Base-by-base conservation (phyloP, 2,888 invertebrate species). In the Stenodera caucasica region DNA sequence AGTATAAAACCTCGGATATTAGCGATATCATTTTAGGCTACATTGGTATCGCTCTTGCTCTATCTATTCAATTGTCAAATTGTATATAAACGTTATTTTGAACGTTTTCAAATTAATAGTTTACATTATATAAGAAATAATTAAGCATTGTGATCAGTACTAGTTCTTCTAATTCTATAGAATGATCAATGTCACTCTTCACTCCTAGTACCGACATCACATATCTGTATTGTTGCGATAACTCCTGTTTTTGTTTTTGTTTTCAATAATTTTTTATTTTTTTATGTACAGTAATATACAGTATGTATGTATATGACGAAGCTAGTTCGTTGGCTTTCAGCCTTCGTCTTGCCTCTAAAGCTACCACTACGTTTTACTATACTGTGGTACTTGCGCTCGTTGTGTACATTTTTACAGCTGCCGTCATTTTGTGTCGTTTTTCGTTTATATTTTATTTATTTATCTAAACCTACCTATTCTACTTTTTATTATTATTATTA, bases 21-120 rank as follows among this genome's bases (percentile, higher is more conserved):
- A 75, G 76, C 77, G 75, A 77, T 79, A 80, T 80, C 78, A 79
- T 77, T 23, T 75, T 78, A 77, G 75, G 75, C 73, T 77, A 74
- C 75, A 67, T 67, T 65, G 64, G 64, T 67, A 68, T 68, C 68
- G 66, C 67, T 63, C 67, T 68, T 66, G 66, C 63, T 63, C 59
- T 45, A 45, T 40, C 45, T 45, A 23, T 45, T 45, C 45, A 45
- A 45, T 45, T 45, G 45, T 23, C 5, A 23, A n/a, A 23, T 45
- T 23, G 23, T 45, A 21, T 21, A 2, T 50, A 40, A 55, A 53
- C 49, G 45, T 52, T 33, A 15, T 29, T 57, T n/a, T n/a, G n/a
- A n/a, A n/a, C n/a, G n/a, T n/a, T n/a, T n/a, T n/a, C n/a, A n/a
- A n/a, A 63, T 26, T 26, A 45, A 12, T 45, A 40, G 5, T 45